Base-by-base conservation (phyloP, 2,113 vertebrate genomes). In the Athene noctua region DNA sequence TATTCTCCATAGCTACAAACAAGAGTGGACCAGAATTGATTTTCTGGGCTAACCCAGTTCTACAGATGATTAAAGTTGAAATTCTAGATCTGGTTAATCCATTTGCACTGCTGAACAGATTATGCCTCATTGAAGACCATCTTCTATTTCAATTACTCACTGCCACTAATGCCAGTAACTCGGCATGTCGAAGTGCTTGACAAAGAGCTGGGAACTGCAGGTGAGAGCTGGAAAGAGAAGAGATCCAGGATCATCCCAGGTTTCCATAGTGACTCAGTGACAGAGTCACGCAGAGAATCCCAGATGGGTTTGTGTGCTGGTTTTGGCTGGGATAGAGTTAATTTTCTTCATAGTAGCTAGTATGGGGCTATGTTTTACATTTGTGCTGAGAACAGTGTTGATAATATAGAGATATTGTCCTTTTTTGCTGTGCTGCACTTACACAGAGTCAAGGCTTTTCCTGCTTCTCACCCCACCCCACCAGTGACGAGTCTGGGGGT, bases 401-500 rank as follows among this genome's bases (percentile, higher is more conserved):
- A 46, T n/a, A 55, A 63, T 4, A 3, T 13, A 17, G 38, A 27
- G 27, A 26, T 77, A 8, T 44, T 73, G 59, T 83, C 0, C 0
- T 22, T 36, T 36, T 1, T 2, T 3, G 26, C 47, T 63, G 17
- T 71, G 51, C 55, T 19, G 62, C 0, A 10, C 15, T 77, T 3
- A 7, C 8, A 8, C 25, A 17, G 38, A 32, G 21, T 9, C 6
- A 13, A 49, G 15, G 34, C 3, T 30, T 44, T 21, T 36, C 20
- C 40, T 47, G 55, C 46, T 30, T 2, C 65, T 78, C 63, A 34
- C 12, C 5, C 9, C 25, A 5, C 8, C 13, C 57, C 40, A 34
- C 5, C 73, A 38, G n/a, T 0, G 5, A 54, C 3, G 0, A 12
- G 59, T 23, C 18, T 47, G 52, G 19, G 27, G 11, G 2, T 1